phyloP scores from a whole-genome alignment of 2,113 vertebrate species.

The Microtus pennsylvanicus region DNA sequence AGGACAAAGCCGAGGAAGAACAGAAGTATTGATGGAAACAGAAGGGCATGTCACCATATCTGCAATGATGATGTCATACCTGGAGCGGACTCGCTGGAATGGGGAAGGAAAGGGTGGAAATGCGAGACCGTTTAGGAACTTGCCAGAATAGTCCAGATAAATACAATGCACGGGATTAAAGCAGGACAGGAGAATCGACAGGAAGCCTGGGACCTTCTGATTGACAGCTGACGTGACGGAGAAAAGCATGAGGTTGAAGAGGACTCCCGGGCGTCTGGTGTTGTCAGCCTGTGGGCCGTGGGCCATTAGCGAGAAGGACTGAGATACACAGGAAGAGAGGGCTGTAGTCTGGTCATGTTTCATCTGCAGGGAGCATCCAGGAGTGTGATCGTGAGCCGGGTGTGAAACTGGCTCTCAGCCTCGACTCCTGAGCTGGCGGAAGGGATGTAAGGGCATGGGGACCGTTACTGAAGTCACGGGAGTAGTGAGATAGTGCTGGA shows the following conservation, averaged over 20 bases:
- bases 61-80: background rate
- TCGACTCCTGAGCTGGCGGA: background rate
- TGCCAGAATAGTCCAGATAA: background rate
- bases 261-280: background rate
- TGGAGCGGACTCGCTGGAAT: background rate
- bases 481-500: background rate
- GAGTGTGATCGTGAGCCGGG: background rate
- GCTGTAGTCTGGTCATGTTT: background rate
- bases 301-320: background rate
- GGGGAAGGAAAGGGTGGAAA: background rate
- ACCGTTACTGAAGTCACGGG: background rate
- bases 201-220: background rate
- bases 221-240: background rate
- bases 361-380: background rate
- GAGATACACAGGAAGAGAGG: background rate
- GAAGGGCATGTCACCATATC: background rate
- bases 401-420: background rate
- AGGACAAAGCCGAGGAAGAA: background rate
- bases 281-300: background rate
- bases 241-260: background rate
- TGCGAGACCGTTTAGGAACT: background rate
- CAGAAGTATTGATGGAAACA: background rate
- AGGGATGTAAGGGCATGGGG: accelerated
- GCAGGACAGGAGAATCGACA: background rate
- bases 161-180: background rate